Conservation (phyloP, 92 coral and sea anemone species). For the Galaxea fascicularis region DNA sequence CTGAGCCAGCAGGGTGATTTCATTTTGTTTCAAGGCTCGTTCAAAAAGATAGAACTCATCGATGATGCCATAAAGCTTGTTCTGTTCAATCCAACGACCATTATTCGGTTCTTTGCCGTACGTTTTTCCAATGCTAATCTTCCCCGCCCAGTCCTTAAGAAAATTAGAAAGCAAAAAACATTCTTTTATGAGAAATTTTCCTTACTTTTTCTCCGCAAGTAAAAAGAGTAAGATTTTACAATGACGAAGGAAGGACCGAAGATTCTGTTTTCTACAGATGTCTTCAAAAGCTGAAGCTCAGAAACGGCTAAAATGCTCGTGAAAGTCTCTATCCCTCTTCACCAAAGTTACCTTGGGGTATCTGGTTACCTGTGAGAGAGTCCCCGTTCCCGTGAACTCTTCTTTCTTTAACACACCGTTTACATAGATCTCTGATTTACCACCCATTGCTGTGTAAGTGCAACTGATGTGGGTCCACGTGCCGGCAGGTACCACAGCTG, state of each 20-base stretch:
- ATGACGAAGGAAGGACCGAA: not conserved
- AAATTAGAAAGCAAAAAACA: no score
- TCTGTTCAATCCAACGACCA: constrained; percentile 86
- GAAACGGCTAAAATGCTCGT: not conserved
- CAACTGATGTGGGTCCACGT: constrained; percentile 96
- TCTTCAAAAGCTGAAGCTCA: not conserved
- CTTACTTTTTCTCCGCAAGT: no score
- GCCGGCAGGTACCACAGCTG: constrained; percentile 90
- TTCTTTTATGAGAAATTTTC: no score
- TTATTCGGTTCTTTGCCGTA: constrained; percentile 67
- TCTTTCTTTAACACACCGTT: constrained; percentile 92
- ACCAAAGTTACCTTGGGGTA: not conserved
- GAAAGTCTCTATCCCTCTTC: no score
- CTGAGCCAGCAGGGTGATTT: constrained; percentile 83
- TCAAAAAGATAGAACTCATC: constrained; percentile 95
- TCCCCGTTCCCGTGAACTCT: constrained; percentile 85
- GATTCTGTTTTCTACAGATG: not conserved
- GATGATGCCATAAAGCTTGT: constrained; percentile 75
- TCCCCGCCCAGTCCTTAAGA: constrained; percentile 94
- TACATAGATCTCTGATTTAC: constrained; percentile 88
- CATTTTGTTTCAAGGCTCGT: constrained; percentile 80
- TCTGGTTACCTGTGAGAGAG: constrained; percentile 84
- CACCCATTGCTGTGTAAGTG: constrained; percentile 79
- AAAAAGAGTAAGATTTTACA: no score
- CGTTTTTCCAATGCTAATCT: constrained; percentile 89